These are phyloP conservation scores for Cygnus buccinator DNA, from an alignment of 2,113 vertebrate species.

Conservation along the genomic window DNA sequence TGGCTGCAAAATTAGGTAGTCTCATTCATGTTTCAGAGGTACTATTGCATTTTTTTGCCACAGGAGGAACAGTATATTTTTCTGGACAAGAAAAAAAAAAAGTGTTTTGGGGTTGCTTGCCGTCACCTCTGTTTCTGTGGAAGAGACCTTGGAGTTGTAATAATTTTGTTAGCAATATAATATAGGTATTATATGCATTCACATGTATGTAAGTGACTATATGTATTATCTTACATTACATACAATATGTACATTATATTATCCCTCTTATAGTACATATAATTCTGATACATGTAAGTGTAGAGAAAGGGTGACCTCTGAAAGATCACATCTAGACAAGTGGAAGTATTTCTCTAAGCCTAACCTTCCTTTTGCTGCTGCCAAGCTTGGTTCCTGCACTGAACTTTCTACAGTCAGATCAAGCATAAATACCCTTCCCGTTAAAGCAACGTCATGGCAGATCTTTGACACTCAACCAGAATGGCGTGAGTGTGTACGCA, in stretches of 20 bases:
- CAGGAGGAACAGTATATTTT: background rate
- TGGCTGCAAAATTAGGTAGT: background rate
- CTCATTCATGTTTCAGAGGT: background rate
- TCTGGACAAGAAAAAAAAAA: background rate
- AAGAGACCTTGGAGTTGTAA: background rate
- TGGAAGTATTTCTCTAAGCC: background rate
- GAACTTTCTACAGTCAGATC: background rate
- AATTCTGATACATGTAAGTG: background rate
- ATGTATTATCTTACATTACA: background rate
- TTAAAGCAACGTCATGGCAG: background rate
- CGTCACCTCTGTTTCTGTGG: background rate
- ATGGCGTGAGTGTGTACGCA: background rate
- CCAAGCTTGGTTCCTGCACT: background rate
- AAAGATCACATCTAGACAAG: background rate
- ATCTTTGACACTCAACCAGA: background rate
- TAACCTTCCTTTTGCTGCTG: background rate
- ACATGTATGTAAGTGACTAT: too few relatives aligned
- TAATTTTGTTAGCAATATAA: background rate
- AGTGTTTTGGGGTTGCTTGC: background rate
- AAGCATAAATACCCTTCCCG: conserved; percentile 11
- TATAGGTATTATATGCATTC: background rate
- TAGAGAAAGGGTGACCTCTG: background rate
- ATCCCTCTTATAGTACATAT: background rate
- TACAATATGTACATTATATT: background rate
- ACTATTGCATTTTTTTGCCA: background rate